Evolutionary conservation across 2,113 vertebrate species (phyloP).

Genomic region (Clarias magur): DNA sequence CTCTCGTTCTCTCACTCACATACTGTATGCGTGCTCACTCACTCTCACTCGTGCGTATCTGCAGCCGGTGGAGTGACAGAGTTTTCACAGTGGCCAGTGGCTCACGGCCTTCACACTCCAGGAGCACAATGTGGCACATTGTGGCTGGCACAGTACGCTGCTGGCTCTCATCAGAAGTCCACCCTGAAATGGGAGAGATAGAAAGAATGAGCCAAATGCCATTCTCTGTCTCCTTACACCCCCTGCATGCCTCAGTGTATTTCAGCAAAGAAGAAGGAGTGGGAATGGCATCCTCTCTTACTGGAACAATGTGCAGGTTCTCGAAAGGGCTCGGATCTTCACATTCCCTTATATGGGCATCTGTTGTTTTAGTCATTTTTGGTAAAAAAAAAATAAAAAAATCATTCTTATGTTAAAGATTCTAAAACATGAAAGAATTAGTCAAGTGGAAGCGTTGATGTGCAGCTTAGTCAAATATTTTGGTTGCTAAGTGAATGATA

Average conservation of each 20-base stretch:
- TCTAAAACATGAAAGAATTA: neutral
- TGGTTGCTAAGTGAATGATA: neutral
- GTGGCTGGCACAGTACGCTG: constrained; percentile 43
- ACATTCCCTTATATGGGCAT: constrained; percentile 16
- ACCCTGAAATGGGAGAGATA: constrained; percentile 25
- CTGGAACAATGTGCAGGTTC: constrained; percentile 7
- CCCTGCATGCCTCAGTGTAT: constrained; percentile 23
- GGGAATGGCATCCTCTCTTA: constrained; percentile 27
- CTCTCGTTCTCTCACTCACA: neutral
- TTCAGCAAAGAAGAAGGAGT: constrained; percentile 12
- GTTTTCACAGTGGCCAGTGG: constrained; percentile 65
- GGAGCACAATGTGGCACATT: constrained; percentile 61
- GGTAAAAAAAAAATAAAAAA: neutral
- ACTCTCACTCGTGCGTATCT: constrained; percentile 1
- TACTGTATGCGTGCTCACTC: neutral
- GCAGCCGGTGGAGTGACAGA: constrained; percentile 48
- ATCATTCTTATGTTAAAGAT: neutral
- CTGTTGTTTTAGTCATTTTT: neutral
- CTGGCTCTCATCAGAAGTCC: constrained; percentile 64
- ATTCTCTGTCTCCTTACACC: constrained; percentile 13
- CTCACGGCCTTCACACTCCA: constrained; percentile 52
- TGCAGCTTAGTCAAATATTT: neutral
- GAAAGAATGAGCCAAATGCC: constrained; percentile 30
- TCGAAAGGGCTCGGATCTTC: neutral
- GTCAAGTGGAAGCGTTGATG: neutral